Conservation (phyloP, 2,797 vertebrate genomes). For the Hydrolagus colliei region DNA sequence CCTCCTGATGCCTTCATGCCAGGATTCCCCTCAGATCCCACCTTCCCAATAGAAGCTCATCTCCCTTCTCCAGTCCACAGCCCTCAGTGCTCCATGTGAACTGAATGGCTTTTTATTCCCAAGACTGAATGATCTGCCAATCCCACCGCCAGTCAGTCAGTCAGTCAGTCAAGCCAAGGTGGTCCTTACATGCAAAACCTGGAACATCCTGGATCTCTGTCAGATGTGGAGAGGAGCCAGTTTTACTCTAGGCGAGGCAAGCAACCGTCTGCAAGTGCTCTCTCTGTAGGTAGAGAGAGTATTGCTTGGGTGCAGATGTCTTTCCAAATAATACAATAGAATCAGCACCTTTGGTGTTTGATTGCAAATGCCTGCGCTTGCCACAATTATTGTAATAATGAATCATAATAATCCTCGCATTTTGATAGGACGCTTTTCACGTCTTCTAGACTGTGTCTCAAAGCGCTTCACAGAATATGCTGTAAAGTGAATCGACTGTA, state of each 20-base stretch:
- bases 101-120: neutral
- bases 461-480: too few relatives aligned
- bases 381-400: too few relatives aligned
- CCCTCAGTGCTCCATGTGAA: neutral
- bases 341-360: too few relatives aligned
- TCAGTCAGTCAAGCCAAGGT: neutral
- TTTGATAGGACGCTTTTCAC: too few relatives aligned
- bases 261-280: too few relatives aligned
- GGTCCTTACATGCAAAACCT: constrained; percentile 1
- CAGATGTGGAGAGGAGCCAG: constrained; percentile 23
- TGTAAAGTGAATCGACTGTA: too few relatives aligned
- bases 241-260: neutral
- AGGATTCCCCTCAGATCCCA: neutral
- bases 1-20: neutral
- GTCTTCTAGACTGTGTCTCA: too few relatives aligned
- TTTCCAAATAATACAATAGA: too few relatives aligned
- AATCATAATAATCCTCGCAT: too few relatives aligned
- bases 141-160: neutral
- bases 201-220: constrained; percentile 17
- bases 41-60: neutral
- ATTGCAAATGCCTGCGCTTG: too few relatives aligned
- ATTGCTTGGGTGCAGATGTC: too few relatives aligned
- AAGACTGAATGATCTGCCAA: neutral
- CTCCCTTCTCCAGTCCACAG: neutral
- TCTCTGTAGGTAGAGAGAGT: too few relatives aligned